Evolutionary conservation across 1,140 invertebrate species (phyloP), one percentile per base, ranked within the genome.

Genomic region (Danaus plexippus): DNA sequence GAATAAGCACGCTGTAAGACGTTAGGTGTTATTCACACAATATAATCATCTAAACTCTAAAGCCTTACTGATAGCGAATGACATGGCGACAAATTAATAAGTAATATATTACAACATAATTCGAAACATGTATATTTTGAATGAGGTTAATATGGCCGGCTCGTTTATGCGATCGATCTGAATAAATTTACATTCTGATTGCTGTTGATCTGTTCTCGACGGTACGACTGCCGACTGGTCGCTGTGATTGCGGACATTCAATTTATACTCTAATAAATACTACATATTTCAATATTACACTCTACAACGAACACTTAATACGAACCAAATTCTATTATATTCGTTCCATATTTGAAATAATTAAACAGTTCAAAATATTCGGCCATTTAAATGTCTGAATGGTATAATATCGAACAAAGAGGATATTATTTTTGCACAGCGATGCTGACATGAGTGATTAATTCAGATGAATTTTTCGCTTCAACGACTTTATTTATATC

Each of bases 151-250:
- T 80, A 79, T 74, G 75, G 67, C 69, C 72, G 66, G 67, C 66
- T 62, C 75, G 75, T 77, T 80, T 80, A 82, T 73, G 77, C 74
- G 75, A 82, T 81, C 73, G 80, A 69, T 77, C 67, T 70, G 80
- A 83, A 83, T 85, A 85, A 75, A 85, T 85, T 85, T 79, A 80
- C 82, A 85, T 85, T 68, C 73, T 82, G 73, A 85, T 85, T 75
- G 75, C 67, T 62, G 60, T 66, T 75, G 77, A 83, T 82, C 75
- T 74, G 70, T 67, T 75, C 75, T 71, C 69, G 62, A 66, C 77
- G 66, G 72, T 69, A 66, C 69, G 72, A 66, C 71, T 73, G 67
- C 70, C 78, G 73, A 76, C 72, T 66, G 66, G 69, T 66, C 61
- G 64, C 59, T 67, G 57, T 59, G 63, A 64, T 71, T 51, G 61